These are phyloP conservation scores for Schrankia costaestrigalis DNA, from an alignment of 2,888 invertebrate genomes.

Conservation along the genomic window DNA sequence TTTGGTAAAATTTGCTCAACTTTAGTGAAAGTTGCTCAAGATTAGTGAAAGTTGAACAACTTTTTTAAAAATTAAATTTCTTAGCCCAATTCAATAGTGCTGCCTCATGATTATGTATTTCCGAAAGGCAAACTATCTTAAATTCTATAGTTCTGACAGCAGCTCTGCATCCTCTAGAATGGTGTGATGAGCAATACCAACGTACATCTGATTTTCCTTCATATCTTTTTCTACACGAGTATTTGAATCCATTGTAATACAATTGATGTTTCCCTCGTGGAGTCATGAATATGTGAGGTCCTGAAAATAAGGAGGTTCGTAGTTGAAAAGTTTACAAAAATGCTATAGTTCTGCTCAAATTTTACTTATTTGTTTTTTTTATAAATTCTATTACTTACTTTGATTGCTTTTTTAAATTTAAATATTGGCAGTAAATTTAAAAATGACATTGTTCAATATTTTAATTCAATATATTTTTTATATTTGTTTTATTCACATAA, in stretches of 20 bases:
- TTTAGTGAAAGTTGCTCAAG: no score
- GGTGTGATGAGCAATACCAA: conserved; percentile 45
- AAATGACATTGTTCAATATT: no score
- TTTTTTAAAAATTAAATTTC: conserved; percentile 1
- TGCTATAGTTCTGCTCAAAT: no score
- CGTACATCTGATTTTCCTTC: conserved; percentile 23
- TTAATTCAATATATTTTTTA: no score
- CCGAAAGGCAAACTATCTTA: conserved; percentile 22
- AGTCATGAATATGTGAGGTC: conserved; percentile 17
- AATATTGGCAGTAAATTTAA: no score
- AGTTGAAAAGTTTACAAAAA: neutral
- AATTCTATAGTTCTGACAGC: conserved; percentile 32
- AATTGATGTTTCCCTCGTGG: conserved; percentile 25
- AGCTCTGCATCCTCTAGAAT: conserved; percentile 37
- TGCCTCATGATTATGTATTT: conserved; percentile 26
- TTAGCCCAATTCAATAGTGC: conserved; percentile 10
- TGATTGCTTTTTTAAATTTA: no score
- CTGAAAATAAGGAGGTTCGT: conserved; percentile 10
- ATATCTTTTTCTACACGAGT: conserved; percentile 17
- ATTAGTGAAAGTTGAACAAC: neutral
- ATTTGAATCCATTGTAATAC: conserved; percentile 25
- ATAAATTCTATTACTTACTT: no score
- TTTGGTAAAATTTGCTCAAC: no score
- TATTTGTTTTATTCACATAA: no score
- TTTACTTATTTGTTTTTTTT: no score